A percentile compares a stretch with the other conserved stretches of the same genome.
These are phyloP conservation scores for Aphodius sticticus DNA, from an alignment of 2,888 invertebrate species.

Conservation along the genomic window DNA sequence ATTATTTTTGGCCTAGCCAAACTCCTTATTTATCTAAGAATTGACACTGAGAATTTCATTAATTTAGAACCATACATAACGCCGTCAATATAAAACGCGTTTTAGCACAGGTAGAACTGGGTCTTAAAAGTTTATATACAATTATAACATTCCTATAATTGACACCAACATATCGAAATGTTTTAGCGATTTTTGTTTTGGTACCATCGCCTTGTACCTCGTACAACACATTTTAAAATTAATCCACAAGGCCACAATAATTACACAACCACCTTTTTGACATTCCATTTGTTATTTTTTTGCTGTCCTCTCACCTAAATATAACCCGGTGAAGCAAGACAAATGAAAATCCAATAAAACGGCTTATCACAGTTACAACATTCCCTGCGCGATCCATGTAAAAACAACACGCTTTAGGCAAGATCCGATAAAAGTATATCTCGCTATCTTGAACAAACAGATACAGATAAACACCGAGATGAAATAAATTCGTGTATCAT, in stretches of 20 bases:
- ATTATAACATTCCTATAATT: no score
- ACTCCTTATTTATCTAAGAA: no score
- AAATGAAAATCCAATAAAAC: slow-evolving; percentile 4
- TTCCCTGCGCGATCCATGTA: neutral
- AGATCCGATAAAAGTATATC: neutral
- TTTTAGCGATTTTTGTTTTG: no score
- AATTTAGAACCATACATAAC: no score
- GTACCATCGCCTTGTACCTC: no score
- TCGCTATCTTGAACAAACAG: neutral
- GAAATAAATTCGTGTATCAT: neutral
- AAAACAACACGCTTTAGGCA: neutral
- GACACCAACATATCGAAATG: no score
- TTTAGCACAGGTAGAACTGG: no score
- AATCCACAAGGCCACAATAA: neutral
- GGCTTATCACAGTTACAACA: neutral
- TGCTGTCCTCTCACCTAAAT: neutral
- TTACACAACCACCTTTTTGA: neutral
- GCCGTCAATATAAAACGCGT: no score
- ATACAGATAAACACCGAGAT: neutral
- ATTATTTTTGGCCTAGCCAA: no score
- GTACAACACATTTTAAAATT: no score
- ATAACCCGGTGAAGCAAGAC: neutral
- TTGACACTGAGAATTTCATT: no score
- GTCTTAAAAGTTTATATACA: no score
- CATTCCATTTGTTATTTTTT: neutral